Percentiles rank a stretch among this genome's conserved stretches.
Conservation (phyloP, 2,888 invertebrate genomes). For the Apotomis turbidana region DNA sequence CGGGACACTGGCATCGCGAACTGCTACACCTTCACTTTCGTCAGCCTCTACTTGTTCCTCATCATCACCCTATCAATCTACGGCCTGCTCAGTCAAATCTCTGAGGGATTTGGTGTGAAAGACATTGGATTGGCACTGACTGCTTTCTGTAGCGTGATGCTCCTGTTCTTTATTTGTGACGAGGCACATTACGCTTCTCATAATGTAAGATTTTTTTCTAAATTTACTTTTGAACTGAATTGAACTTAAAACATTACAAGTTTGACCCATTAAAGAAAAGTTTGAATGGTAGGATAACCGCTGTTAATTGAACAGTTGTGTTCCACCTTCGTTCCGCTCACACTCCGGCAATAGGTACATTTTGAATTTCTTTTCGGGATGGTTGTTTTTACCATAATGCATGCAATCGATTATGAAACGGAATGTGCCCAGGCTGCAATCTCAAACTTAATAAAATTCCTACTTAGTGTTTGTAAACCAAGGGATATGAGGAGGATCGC, state of each 20-base stretch:
- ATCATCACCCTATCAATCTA: conserved; percentile 90
- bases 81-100: conserved; percentile 88
- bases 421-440: no score
- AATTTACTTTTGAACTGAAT: neutral
- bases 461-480: neutral
- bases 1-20: conserved; percentile 87
- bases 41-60: conserved; percentile 87
- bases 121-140: conserved; percentile 88
- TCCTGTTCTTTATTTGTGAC: conserved; percentile 89
- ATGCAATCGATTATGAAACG: no score
- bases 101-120: conserved; percentile 88
- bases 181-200: conserved; percentile 89
- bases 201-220: conserved; percentile 78
- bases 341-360: no score
- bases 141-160: conserved; percentile 85
- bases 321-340: no score
- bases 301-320: no score
- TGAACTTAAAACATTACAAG: no score
- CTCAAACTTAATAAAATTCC: no score
- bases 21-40: conserved; percentile 87
- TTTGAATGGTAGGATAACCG: no score
- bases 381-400: no score
- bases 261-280: no score
- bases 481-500: neutral
- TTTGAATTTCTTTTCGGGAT: no score